Percentiles rank a stretch among this genome's conserved stretches.
phyloP scores from a whole-genome alignment of 2,888 invertebrate genomes.

The Hirtodrosophila histrioides region DNA sequence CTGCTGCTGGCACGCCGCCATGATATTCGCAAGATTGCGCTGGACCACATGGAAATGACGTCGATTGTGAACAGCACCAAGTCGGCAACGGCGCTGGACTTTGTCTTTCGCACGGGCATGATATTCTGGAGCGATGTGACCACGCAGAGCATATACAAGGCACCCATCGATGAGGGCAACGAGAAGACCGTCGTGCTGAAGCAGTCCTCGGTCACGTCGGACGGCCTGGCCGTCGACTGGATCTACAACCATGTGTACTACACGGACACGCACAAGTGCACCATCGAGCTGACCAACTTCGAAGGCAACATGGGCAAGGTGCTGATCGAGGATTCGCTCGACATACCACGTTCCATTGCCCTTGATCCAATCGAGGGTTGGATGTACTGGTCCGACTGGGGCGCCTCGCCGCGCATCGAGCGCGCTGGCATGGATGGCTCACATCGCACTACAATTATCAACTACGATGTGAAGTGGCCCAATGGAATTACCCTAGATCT shows the following conservation, averaged over 20 bases:
- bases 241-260: slow-evolving; percentile 98
- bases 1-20: slow-evolving; percentile 94
- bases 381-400: slow-evolving; percentile 99
- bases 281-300: slow-evolving; percentile 96
- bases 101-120: slow-evolving; percentile 95
- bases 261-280: slow-evolving; percentile 97
- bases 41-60: slow-evolving; percentile 96
- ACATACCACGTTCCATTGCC: slow-evolving; percentile 97
- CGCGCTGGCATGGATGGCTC: slow-evolving; percentile 98
- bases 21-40: slow-evolving; percentile 95
- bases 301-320: slow-evolving; percentile 96
- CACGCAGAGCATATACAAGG: slow-evolving; percentile 97
- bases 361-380: slow-evolving; percentile 96
- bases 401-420: slow-evolving; percentile 95
- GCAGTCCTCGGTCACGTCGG: slow-evolving; percentile 94
- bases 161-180: slow-evolving; percentile 95
- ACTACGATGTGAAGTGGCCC: slow-evolving; percentile 96
- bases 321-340: slow-evolving; percentile 92
- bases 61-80: slow-evolving; percentile 95
- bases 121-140: slow-evolving; percentile 98
- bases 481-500: slow-evolving; percentile 97
- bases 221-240: slow-evolving; percentile 99
- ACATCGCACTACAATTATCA: slow-evolving; percentile 93
- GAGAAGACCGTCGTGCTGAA: slow-evolving; percentile 93
- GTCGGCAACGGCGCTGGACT: slow-evolving; percentile 97